phyloP scores from a whole-genome alignment of 2,888 invertebrate species.

The Drosophila falleni region DNA sequence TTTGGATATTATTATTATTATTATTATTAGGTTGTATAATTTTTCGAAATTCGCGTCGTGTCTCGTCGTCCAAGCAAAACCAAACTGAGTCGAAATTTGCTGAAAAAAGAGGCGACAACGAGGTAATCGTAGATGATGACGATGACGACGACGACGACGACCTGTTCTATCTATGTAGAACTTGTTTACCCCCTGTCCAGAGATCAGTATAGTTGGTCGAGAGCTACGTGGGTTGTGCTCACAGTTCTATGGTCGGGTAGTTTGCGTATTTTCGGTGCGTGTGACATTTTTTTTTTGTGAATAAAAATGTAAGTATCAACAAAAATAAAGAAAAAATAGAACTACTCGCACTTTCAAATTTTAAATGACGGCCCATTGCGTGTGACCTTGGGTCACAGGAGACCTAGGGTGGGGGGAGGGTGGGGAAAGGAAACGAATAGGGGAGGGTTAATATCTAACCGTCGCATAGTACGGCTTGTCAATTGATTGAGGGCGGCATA shows the following conservation, averaged over 20 bases:
- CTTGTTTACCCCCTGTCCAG: conserved; percentile 34
- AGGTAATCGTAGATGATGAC: background rate
- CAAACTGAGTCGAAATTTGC: conserved; percentile 45
- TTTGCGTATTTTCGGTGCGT: conserved; percentile 19
- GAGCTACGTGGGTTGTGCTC: conserved; percentile 42
- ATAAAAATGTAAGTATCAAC: conserved; percentile 17
- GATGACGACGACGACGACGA: conserved; percentile 22
- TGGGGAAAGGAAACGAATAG: too few relatives aligned
- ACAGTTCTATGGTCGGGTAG: background rate
- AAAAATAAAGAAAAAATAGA: conserved; percentile 5
- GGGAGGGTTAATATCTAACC: too few relatives aligned
- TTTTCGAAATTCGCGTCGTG: conserved; percentile 30
- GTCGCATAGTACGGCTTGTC: conserved; percentile 6
- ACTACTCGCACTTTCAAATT: conserved; percentile 52
- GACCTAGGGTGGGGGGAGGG: too few relatives aligned
- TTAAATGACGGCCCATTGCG: conserved; percentile 36
- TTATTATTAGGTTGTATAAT: background rate
- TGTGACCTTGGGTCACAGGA: conserved; percentile 39
- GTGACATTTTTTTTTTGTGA: conserved; percentile 8
- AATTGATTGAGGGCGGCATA: conserved; percentile 72
- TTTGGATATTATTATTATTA: background rate
- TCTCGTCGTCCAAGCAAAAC: conserved; percentile 46
- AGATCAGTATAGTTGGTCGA: conserved; percentile 38
- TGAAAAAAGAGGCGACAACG: conserved; percentile 13
- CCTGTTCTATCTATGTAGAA: conserved; percentile 47